phyloP scores from a whole-genome alignment of 2,888 invertebrate species.

The Pharmacophagus antenor region DNA sequence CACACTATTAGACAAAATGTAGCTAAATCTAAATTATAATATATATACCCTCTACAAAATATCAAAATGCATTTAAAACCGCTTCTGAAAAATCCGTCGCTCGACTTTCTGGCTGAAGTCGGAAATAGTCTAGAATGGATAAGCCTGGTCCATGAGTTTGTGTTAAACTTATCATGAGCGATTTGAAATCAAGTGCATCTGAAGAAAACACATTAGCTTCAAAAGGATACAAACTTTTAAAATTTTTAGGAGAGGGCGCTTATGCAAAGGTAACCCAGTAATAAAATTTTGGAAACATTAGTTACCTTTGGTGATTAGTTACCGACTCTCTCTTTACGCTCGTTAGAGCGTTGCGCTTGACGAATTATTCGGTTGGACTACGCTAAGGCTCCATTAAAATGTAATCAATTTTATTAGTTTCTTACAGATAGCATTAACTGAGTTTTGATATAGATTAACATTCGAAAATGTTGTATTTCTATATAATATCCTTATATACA shows the following conservation, averaged over 20 bases:
- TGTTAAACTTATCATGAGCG: constrained; percentile 66
- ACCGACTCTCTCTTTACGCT: too few species aligned
- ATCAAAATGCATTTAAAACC: constrained; percentile 26
- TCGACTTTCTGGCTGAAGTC: constrained; percentile 29
- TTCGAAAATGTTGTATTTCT: too few species aligned
- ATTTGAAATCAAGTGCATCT: constrained; percentile 65
- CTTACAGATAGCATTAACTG: too few species aligned
- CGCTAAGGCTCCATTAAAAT: too few species aligned
- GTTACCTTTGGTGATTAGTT: too few species aligned
- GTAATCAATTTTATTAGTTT: too few species aligned
- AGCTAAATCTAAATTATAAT: constrained; percentile 24
- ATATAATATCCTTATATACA: too few species aligned
- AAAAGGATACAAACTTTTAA: constrained; percentile 83
- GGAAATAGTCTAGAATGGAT: constrained; percentile 37
- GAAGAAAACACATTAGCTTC: constrained; percentile 71
- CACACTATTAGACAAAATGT: constrained; percentile 26
- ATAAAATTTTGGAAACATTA: background rate
- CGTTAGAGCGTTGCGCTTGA: too few species aligned
- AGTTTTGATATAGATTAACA: too few species aligned
- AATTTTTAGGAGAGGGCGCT: constrained; percentile 87
- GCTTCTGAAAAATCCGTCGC: background rate
- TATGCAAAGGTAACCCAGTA: constrained; percentile 84
- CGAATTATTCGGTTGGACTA: too few species aligned
- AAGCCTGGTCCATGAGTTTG: constrained; percentile 45
- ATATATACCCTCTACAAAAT: constrained; percentile 11